Base-by-base conservation (phyloP, 2,888 invertebrate genomes). In the Gasteruption jaculator region DNA sequence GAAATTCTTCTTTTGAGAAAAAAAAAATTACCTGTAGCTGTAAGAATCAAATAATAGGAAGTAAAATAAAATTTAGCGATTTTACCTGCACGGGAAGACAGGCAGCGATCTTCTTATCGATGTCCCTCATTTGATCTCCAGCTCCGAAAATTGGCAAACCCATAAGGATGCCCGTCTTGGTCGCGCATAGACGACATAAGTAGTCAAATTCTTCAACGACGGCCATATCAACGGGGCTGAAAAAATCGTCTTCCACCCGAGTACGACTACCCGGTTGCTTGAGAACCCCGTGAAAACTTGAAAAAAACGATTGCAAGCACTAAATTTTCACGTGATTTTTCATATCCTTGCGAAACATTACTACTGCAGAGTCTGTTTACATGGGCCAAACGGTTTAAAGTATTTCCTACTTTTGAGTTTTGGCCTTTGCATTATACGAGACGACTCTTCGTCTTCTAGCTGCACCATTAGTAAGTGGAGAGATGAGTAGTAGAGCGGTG, bases 41-140 rank as follows among this genome's bases (percentile, higher is more conserved):
- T n/a, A n/a, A n/a, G n/a, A n/a, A n/a, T n/a, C n/a, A n/a, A n/a
- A n/a, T n/a, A n/a, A n/a, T n/a, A n/a, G n/a, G n/a, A n/a, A 31
- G 27, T 26, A 37, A 46, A 45, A 48, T 43, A 31, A 40, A 20
- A 32, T 45, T 45, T 27, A 43, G 25, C 6, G 26, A 36, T 46
- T 52, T 66, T 63, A 77, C 79, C 71, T 77, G 75, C 29, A 79
- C 68, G 38, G 78, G 76, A 57, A 79, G 71, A 63, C 78, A 79
- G 40, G 73, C 72, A 49, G 74, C 71, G 44, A 79, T 79, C 66
- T 79, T 79, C 63, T 77, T 77, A 50, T 72, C 73, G 30, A 79
- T 72, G 62, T 78, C 74, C 47, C 77, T 60, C 45, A 68, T 65
- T 45, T 72, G 68, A 42, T 74, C 71, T 39, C 75, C 76, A 54